Percentiles rank a stretch among this genome's conserved stretches.
phyloP scores from a whole-genome alignment of 2,888 invertebrate species.

The Monoplex corrugatus region DNA sequence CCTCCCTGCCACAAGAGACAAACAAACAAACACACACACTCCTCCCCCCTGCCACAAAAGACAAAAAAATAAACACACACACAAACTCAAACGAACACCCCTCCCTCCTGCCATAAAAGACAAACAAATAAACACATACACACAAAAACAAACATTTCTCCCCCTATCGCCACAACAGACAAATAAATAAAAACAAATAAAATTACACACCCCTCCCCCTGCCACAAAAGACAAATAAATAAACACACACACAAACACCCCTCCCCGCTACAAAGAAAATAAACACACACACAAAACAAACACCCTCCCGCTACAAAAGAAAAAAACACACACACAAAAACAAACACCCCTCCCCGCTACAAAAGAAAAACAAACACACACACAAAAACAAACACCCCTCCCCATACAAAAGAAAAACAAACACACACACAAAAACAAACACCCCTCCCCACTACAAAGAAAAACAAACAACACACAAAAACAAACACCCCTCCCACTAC shows the following conservation, averaged over 20 bases:
- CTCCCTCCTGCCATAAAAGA: background rate
- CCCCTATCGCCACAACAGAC: background rate
- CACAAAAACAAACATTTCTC: background rate
- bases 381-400: background rate
- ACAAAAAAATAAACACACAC: background rate
- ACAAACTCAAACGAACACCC: too few species aligned
- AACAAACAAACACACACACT: background rate
- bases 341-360: background rate
- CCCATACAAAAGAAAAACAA: too few species aligned
- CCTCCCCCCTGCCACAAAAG: background rate
- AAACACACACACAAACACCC: background rate
- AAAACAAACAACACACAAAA: background rate
- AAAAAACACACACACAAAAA: background rate
- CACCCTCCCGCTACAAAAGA: background rate
- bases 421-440: background rate
- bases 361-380: background rate
- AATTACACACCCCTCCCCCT: background rate
- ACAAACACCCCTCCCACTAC: background rate
- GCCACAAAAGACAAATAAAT: background rate
- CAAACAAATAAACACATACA: background rate
- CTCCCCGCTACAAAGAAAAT: too few species aligned
- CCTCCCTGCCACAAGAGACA: background rate
- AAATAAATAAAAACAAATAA: background rate
- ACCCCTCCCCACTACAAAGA: background rate
- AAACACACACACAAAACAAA: background rate